A percentile compares a stretch with the other conserved stretches of the same genome.
Conservation (phyloP, 1,140 invertebrate species). For the Aphidius gifuensis region DNA sequence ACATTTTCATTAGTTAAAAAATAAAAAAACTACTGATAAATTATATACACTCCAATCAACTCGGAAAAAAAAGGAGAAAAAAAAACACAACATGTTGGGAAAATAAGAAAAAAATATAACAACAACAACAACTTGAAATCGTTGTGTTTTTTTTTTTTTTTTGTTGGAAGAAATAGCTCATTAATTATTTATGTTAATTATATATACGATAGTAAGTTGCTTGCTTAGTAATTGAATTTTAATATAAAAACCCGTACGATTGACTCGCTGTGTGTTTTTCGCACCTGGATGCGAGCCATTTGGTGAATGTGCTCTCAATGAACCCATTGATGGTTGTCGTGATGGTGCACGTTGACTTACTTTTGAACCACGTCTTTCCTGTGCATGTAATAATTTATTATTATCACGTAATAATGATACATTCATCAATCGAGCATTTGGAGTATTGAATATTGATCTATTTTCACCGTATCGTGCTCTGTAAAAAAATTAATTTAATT, state of each 20-base stretch:
- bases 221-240: conserved; percentile 55
- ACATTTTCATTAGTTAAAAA: no score
- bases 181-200: conserved; percentile 30
- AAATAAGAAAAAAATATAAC: no score
- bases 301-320: conserved; percentile 75
- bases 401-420: conserved; percentile 79
- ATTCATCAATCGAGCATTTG: conserved; percentile 87
- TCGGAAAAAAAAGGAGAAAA: no score
- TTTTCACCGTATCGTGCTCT: conserved; percentile 89
- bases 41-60: no score
- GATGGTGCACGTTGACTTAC: conserved; percentile 73
- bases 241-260: conserved; percentile 53
- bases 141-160: background rate
- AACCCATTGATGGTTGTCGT: conserved; percentile 77
- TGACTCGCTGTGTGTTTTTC: conserved; percentile 56
- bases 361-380: conserved; percentile 73
- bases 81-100: no score
- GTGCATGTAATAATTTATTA: conserved; percentile 74
- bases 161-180: conserved; percentile 9
- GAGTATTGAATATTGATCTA: conserved; percentile 89
- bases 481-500: conserved; percentile 38
- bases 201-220: conserved; percentile 35
- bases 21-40: no score
- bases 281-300: conserved; percentile 70
- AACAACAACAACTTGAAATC: no score